phyloP scores from a whole-genome alignment of 2,113 vertebrate species.

The Neoarius graeffei region DNA sequence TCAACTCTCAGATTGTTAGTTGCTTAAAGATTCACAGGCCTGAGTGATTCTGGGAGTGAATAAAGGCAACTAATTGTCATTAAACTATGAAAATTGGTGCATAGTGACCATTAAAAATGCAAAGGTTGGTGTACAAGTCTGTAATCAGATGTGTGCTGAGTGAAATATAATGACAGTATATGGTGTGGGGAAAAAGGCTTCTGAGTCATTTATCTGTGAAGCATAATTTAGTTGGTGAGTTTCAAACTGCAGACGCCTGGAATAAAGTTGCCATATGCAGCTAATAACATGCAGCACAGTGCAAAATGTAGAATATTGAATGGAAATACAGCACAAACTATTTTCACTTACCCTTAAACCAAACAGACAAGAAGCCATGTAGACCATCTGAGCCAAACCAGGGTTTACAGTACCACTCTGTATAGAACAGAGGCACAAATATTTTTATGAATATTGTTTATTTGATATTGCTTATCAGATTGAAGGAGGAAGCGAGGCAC shows the following conservation, averaged over 20 bases:
- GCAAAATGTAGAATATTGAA: slow-evolving; percentile 33
- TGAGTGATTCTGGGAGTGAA: slow-evolving; percentile 9
- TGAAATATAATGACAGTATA: slow-evolving; percentile 40
- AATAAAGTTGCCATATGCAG: slow-evolving; percentile 47
- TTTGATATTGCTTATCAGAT: slow-evolving; percentile 63
- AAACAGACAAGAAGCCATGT: slow-evolving; percentile 41
- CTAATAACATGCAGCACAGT: slow-evolving; percentile 54
- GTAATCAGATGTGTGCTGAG: slow-evolving; percentile 39
- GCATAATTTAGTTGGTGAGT: slow-evolving; percentile 51
- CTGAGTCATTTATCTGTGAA: slow-evolving; percentile 38
- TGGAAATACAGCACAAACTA: slow-evolving; percentile 37
- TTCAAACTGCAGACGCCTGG: slow-evolving; percentile 50
- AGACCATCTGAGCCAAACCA: slow-evolving; percentile 49
- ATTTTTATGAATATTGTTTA: slow-evolving; percentile 62
- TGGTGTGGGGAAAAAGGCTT: slow-evolving; percentile 6
- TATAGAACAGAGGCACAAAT: slow-evolving; percentile 52
- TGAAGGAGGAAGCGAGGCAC: slow-evolving; percentile 61
- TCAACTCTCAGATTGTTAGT: slow-evolving; percentile 38
- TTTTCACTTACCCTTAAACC: slow-evolving; percentile 54
- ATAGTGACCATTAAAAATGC: slow-evolving; percentile 28
- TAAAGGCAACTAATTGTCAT: slow-evolving; percentile 39
- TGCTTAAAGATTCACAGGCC: slow-evolving; percentile 23
- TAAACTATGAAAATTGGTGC: slow-evolving; percentile 32
- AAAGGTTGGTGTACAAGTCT: slow-evolving; percentile 21
- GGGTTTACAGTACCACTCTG: slow-evolving; percentile 38